Base-by-base conservation (phyloP, 1,140 invertebrate genomes). In the Aporrectodea caliginosa region DNA sequence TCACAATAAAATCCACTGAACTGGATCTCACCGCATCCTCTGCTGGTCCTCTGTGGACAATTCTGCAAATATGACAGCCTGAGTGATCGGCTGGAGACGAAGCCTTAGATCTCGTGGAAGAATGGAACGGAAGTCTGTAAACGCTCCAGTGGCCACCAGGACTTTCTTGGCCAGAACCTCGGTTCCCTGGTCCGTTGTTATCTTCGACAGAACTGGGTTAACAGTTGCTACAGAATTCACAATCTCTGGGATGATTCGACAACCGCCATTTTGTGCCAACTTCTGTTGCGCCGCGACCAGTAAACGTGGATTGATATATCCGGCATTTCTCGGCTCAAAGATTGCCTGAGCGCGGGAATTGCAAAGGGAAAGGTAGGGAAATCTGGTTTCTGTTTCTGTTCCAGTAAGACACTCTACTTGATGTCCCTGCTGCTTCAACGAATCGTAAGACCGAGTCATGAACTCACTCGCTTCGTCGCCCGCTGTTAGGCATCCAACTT, bases 291-390 rank as follows among this genome's bases (percentile, higher is more conserved):
- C 80, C 35, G 12, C 27, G 29, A 78, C 69, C 68, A 78, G n/a
- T 30, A 73, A 73, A 79, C 81, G 75, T n/a, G 82, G 81, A 79
- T 80, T 84, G 29, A 84, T 83, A 35, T 81, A 74, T 1, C 83
- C 83, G n/a, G 70, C 70, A 32, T 72, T 27, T 72, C n/a, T 29
- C 6, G 70, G 6, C 31, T 72, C 70, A 27, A 29, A 72, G 14
- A 27, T 2, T 14, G n/a, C 70, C 31, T 72, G 2, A n/a, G 14
- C 22, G 43, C 22, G 2, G 6, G n/a, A 27, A 29, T 72, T 32
- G n/a, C 14, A 27, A 14, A 72, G 2, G 2, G 6, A 6, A 6
- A 72, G 14, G 27, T 72, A 72, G n/a, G 70, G 70, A 27, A 72
- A 72, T 72, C 70, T 2, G 70, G 6, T 72, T 27, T 32, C 27